Percentiles rank a stretch among this genome's conserved stretches.
Conservation (phyloP, 2,797 vertebrate species). For the Salmo trutta region DNA sequence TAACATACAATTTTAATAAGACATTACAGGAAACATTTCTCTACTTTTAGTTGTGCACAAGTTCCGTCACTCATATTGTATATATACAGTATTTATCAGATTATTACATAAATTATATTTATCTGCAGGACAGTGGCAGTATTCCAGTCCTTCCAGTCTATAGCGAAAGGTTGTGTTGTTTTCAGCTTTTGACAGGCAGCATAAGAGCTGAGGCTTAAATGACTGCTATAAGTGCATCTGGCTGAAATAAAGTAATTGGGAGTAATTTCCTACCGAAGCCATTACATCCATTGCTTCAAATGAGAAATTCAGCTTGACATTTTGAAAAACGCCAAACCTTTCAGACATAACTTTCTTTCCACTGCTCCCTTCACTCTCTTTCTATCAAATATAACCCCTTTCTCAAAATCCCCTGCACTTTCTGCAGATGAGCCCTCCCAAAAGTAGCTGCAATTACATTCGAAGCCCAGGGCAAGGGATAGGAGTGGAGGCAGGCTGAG, state of each 20-base stretch:
- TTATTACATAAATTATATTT: conserved; percentile 36
- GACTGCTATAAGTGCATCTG: conserved; percentile 43
- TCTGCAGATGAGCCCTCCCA: conserved; percentile 13
- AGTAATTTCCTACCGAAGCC: conserved; percentile 46
- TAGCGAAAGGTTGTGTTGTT: conserved; percentile 31
- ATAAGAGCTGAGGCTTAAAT: conserved; percentile 33
- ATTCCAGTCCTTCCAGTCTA: background rate
- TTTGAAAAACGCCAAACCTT: conserved; percentile 43
- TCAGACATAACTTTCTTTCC: conserved; percentile 27
- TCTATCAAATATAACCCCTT: conserved; percentile 34
- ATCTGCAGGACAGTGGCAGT: conserved; percentile 28
- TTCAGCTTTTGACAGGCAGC: conserved; percentile 43
- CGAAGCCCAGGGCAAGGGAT: conserved; percentile 24
- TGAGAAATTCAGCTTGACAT: conserved; percentile 59
- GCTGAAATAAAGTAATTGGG: conserved; percentile 41
- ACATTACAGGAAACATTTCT: background rate
- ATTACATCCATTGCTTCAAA: conserved; percentile 48
- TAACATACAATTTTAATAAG: background rate
- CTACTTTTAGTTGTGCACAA: conserved; percentile 18
- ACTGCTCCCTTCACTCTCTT: conserved; percentile 3
- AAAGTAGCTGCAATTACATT: conserved; percentile 51
- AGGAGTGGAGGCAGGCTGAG: background rate
- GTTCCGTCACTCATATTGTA: conserved; percentile 24
- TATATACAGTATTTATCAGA: conserved; percentile 7
- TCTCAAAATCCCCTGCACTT: conserved; percentile 24